Evolutionary conservation across 2,888 invertebrate species (phyloP).

Genomic region (Dione juno): DNA sequence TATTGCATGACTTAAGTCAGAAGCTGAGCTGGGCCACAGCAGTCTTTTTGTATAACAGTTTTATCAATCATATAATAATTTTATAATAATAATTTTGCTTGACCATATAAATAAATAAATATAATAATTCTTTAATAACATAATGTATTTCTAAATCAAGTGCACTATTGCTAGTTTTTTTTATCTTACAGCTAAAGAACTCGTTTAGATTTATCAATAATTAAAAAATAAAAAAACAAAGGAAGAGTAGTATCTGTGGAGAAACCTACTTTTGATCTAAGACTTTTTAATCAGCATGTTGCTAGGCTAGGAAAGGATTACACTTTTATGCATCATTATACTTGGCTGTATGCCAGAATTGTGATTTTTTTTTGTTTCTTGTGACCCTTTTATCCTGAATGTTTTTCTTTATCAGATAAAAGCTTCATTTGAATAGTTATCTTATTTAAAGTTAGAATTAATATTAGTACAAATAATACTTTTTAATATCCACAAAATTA

Average conservation of each 20-base stretch:
- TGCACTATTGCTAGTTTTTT: too few species aligned
- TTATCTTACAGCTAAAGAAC: too few species aligned
- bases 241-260: not conserved
- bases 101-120: too few species aligned
- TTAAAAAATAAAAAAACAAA: not conserved
- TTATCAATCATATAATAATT: too few species aligned
- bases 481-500: too few species aligned
- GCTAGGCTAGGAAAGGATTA: conserved; percentile 28
- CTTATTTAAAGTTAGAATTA: not conserved
- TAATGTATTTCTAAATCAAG: too few species aligned
- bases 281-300: conserved; percentile 29
- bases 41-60: too few species aligned
- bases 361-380: conserved; percentile 13
- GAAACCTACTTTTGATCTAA: conserved; percentile 17
- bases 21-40: too few species aligned
- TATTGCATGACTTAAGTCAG: too few species aligned
- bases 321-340: conserved; percentile 20
- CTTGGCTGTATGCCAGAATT: conserved; percentile 28
- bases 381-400: conserved; percentile 21
- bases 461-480: not conserved
- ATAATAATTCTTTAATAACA: too few species aligned
- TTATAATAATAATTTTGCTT: too few species aligned
- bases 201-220: not conserved
- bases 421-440: not conserved
- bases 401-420: not conserved